phyloP scores from a whole-genome alignment of 1,140 invertebrate species.

The Drosophila lacteicornis region DNA sequence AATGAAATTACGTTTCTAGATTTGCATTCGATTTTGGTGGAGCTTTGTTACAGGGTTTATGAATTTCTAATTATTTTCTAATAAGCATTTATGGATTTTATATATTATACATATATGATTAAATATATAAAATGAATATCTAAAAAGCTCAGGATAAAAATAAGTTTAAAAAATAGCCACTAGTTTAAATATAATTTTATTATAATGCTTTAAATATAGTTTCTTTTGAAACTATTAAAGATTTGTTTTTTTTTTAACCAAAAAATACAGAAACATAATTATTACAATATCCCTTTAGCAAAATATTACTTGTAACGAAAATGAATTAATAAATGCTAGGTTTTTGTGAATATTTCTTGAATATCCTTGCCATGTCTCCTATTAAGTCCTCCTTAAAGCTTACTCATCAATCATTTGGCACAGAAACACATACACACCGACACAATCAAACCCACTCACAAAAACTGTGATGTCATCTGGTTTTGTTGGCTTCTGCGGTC shows the following conservation, averaged over 20 bases:
- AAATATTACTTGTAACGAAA: neutral
- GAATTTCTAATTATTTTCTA: neutral
- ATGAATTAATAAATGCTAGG: neutral
- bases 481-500: constrained; percentile 46
- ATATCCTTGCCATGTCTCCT: constrained; percentile 7
- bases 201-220: no score
- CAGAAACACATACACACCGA: constrained; percentile 15
- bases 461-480: constrained; percentile 72
- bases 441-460: constrained; percentile 53
- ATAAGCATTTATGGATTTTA: neutral
- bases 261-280: neutral
- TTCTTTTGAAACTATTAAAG: no score
- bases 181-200: no score
- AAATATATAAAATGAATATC: neutral
- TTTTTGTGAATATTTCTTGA: no score
- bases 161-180: no score
- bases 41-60: constrained; percentile 6
- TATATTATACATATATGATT: neutral
- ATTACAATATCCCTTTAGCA: no score
- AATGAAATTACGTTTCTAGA: neutral
- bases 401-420: constrained; percentile 41
- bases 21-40: constrained; percentile 6
- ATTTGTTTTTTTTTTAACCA: neutral
- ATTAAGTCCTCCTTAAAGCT: constrained; percentile 19
- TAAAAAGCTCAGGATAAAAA: no score